A percentile compares a stretch with the other conserved stretches of the same genome.
Evolutionary conservation across 2,888 invertebrate genomes (phyloP).

Genomic region (Sarcophaga rosellei): DNA sequence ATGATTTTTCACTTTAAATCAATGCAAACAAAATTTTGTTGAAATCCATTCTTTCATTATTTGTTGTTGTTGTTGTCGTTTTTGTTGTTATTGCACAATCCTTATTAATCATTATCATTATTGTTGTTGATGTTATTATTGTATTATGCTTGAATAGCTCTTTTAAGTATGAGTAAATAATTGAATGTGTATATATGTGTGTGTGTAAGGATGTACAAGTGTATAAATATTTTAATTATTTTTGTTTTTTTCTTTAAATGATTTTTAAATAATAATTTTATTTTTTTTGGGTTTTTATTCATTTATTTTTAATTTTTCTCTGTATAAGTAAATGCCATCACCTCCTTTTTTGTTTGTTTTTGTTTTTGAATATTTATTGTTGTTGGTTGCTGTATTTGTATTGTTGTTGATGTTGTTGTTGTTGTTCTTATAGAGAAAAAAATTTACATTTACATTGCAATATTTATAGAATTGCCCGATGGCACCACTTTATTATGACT

Average conservation of each 20-base stretch:
- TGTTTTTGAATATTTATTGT: constrained; percentile 63
- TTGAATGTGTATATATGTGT: not conserved
- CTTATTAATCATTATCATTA: not conserved
- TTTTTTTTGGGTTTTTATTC: constrained; percentile 13
- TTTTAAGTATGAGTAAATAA: no score
- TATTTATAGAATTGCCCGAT: constrained; percentile 61
- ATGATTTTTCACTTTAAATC: no score
- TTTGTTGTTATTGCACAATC: no score
- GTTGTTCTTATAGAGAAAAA: not conserved
- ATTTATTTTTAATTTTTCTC: constrained; percentile 46
- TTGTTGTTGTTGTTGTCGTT: no score
- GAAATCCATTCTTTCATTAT: no score
- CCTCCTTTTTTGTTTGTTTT: constrained; percentile 19
- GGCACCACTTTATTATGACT: constrained; percentile 40
- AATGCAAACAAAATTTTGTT: no score
- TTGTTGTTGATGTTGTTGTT: constrained; percentile 36
- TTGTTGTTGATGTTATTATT: constrained; percentile 16
- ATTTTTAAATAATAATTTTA: not conserved
- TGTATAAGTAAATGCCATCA: constrained; percentile 69
- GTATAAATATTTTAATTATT: constrained; percentile 5
- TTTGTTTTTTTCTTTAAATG: not conserved
- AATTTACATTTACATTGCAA: constrained; percentile 58
- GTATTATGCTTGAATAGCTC: not conserved
- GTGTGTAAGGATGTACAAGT: not conserved
- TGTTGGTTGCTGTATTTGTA: constrained; percentile 63